phyloP scores from a whole-genome alignment of 2,113 vertebrate genomes.

The Ciconia boyciana region DNA sequence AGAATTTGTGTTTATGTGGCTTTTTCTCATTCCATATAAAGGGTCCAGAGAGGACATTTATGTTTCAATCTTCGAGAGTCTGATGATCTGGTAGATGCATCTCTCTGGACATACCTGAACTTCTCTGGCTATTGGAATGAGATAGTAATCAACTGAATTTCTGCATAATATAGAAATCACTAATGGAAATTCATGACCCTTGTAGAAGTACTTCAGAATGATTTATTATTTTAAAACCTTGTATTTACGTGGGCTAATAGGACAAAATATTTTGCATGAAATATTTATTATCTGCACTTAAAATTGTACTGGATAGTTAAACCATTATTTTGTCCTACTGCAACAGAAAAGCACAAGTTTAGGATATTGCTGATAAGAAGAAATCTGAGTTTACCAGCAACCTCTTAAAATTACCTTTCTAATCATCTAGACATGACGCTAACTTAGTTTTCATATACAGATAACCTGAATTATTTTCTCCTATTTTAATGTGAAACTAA shows the following conservation, averaged over 20 bases:
- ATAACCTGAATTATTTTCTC: not conserved
- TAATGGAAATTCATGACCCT: not conserved
- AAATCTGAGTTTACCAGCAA: not conserved
- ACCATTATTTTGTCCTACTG: not conserved
- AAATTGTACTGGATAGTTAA: not conserved
- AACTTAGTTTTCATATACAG: not conserved
- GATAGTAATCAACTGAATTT: not conserved
- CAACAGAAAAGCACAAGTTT: not conserved
- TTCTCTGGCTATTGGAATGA: not conserved
- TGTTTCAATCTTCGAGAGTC: not conserved
- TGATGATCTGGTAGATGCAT: not conserved
- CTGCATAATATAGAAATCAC: not conserved
- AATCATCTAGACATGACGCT: not conserved
- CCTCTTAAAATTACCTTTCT: not conserved
- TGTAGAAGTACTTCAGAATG: not conserved
- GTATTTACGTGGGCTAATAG: not conserved
- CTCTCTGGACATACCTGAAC: not conserved
- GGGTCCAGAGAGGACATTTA: not conserved
- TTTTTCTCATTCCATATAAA: not conserved
- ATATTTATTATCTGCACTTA: slow-evolving; percentile 2
- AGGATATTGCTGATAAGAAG: not conserved
- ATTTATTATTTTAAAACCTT: not conserved
- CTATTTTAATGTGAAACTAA: not conserved
- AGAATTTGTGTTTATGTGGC: not conserved
- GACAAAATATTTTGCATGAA: not conserved